Evolutionary conservation across 2,797 vertebrate genomes (phyloP).

Genomic region (Schizothorax lantsangensis): DNA sequence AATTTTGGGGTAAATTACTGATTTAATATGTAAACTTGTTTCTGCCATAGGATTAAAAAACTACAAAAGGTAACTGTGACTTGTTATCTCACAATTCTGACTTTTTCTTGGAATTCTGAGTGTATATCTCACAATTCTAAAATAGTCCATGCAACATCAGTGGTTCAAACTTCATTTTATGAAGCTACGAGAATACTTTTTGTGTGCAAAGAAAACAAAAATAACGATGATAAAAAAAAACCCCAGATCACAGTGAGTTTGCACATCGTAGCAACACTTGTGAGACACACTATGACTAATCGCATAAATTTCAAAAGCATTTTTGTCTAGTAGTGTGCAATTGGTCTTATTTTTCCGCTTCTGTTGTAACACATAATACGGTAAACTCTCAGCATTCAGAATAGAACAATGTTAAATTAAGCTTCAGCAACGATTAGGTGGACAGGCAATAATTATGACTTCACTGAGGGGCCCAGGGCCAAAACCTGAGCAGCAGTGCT

Average conservation of each 20-base stretch:
- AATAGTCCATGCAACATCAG: no score
- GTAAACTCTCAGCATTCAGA: conserved; percentile 24
- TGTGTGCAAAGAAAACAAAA: no score
- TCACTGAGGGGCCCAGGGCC: background rate
- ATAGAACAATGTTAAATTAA: conserved; percentile 47
- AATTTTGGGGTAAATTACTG: background rate
- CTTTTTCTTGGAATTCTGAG: no score
- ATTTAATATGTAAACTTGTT: background rate
- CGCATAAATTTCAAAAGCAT: background rate
- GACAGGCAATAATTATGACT: conserved; percentile 50
- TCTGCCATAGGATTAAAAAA: background rate
- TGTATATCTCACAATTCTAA: background rate
- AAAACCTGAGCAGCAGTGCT: background rate
- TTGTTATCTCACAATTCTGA: background rate
- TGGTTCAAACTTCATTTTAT: no score
- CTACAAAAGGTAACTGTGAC: background rate
- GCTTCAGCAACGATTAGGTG: conserved; percentile 54
- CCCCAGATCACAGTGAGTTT: no score
- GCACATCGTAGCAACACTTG: background rate
- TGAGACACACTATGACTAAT: background rate
- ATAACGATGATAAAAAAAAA: no score
- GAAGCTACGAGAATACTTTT: no score
- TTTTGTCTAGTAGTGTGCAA: background rate
- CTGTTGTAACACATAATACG: background rate
- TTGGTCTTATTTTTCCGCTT: background rate